Percentiles rank a stretch among this genome's conserved stretches.
Evolutionary conservation across 2,113 vertebrate genomes (phyloP).

Genomic region (Pseudopodoces humilis): DNA sequence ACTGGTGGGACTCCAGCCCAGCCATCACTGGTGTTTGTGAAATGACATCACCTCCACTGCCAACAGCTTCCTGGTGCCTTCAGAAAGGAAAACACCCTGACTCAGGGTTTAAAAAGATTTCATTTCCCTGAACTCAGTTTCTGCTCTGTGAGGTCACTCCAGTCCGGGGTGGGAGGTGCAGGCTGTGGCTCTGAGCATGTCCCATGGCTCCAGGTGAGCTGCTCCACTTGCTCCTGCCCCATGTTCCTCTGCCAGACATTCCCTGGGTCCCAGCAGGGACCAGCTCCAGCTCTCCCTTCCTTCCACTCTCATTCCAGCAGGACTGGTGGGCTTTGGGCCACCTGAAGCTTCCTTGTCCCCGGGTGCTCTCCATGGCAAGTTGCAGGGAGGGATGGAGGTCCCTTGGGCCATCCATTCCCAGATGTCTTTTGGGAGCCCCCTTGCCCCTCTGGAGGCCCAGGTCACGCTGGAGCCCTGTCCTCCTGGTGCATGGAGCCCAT

Average conservation of each 20-base stretch:
- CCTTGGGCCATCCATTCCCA: background rate
- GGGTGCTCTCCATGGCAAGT: background rate
- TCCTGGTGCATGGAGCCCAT: background rate
- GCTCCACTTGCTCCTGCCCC: background rate
- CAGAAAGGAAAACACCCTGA: background rate
- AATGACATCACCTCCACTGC: background rate
- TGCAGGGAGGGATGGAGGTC: background rate
- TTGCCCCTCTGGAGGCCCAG: background rate
- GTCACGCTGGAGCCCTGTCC: background rate
- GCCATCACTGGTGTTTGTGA: background rate
- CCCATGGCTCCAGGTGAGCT: background rate
- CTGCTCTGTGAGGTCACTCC: background rate
- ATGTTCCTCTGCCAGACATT: fast-evolving
- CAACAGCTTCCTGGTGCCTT: background rate
- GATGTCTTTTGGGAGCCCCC: background rate
- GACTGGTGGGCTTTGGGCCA: background rate
- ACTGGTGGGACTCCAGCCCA: fast-evolving
- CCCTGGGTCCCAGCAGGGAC: background rate
- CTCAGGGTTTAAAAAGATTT: background rate
- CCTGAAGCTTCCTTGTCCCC: background rate
- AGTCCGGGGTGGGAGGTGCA: background rate
- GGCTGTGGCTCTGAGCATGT: background rate
- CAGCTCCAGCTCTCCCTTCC: background rate
- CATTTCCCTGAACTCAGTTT: background rate
- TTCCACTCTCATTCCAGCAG: background rate